Base-by-base conservation (phyloP, 2,113 vertebrate species). In the Stegostoma tigrinum region DNA sequence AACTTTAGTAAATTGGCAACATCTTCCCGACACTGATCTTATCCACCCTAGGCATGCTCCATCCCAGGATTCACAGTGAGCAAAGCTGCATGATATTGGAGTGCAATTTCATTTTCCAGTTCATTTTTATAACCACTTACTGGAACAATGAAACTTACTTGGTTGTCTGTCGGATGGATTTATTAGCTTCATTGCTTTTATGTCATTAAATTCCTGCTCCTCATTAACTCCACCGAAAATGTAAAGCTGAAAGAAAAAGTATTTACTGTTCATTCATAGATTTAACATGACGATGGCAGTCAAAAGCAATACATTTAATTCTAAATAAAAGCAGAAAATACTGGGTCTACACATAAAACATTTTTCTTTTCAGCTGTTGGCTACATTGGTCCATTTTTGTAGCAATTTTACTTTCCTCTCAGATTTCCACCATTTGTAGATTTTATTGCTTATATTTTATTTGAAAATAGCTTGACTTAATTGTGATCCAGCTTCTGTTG, bases 121-220 rank as follows among this genome's bases (percentile, higher is more conserved):
- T 72, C 67, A 48, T 95, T 95, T 72, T 30, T 52, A 72, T 72
- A 17, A 64, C 12, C 64, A 38, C 61, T 93, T 66, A 66, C 34
- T 19, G 27, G 30, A 67, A 89, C 52, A 5, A 89, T 80, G 55
- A 95, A 80, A 96, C 96, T 96, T 97, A 98, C 97, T 97, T 96
- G 97, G 98, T 64, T 98, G 97, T 96, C 97, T 97, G 96, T 98
- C 97, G 38, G 97, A 98, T 48, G 97, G 97, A 64, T 97, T 97
- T 61, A 97, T 98, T 95, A 98, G 96, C 96, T 97, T 98, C 97
- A 98, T 98, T 96, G 97, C 97, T 96, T 96, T 98, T 96, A 97
- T 90, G 61, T 97, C 97, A 96, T 96, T 98, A 14, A 98, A 97
- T 91, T 97, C 97, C 96, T 97, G 96, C 96, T 98, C 97, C 96